These are phyloP conservation scores for Cerceris ruficornis DNA, from an alignment of 2,888 invertebrate genomes.

Conservation along the genomic window DNA sequence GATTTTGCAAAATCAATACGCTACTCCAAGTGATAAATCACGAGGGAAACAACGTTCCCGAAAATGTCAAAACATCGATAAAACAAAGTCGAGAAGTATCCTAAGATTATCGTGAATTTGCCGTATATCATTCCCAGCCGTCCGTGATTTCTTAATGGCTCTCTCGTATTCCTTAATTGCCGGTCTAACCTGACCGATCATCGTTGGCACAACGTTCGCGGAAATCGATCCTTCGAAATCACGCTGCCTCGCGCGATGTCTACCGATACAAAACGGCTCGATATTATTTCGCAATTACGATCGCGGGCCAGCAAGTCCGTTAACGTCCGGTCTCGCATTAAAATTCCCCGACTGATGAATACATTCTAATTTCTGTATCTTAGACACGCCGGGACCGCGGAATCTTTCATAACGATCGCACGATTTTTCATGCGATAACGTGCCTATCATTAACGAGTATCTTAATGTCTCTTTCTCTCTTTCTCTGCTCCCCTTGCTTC, in stretches of 20 bases:
- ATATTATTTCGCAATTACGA: conserved; percentile 11
- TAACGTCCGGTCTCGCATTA: conserved; percentile 28
- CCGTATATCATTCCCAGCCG: conserved; percentile 27
- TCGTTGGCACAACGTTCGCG: background rate
- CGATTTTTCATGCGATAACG: conserved; percentile 63
- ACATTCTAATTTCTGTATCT: conserved; percentile 46
- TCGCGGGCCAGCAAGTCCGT: background rate
- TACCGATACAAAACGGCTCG: background rate
- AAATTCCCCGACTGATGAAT: conserved; percentile 49
- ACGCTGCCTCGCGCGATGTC: background rate
- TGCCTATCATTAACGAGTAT: conserved; percentile 63
- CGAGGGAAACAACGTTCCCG: no score
- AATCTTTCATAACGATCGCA: conserved; percentile 55
- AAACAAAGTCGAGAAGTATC: no score
- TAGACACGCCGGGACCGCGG: conserved; percentile 37
- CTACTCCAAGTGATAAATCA: no score
- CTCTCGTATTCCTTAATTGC: conserved; percentile 13
- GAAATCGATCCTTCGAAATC: background rate
- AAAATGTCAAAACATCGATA: no score
- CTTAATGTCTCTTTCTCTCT: conserved; percentile 44
- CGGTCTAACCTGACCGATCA: background rate
- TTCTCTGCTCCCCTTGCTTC: conserved; percentile 20
- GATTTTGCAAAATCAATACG: no score
- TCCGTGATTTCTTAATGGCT: background rate
- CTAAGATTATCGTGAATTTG: conserved; percentile 23